Evolutionary conservation across 2,113 vertebrate species (phyloP), one percentile per base, ranked within the genome.

Genomic region (Antechinus flavipes): DNA sequence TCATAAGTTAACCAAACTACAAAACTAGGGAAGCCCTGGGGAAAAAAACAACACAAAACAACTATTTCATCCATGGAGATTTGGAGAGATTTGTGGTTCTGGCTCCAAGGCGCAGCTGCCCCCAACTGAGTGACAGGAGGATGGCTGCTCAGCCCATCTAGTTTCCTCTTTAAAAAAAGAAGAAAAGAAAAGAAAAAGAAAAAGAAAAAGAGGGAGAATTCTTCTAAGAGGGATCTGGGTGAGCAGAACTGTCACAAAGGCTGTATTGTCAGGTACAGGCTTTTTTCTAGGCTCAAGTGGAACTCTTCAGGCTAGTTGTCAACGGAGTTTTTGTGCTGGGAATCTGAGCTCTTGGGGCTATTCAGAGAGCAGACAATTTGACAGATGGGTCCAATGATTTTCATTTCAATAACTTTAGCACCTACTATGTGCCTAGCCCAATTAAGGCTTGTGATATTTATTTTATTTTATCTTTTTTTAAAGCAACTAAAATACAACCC

Each of bases 321-420:
- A 98, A 84, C 68, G 7, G 68, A 96, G 89, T 96, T 96, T 92
- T 94, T 68, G 94, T 95, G 95, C 90, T 56, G 47, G 56, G 50
- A 52, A 19, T 91, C 42, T 42, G 1, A 95, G 91, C 91, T 89
- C 56, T 89, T 96, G 89, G 52, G 55, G 0, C 25, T 94, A 58
- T 12, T 58, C 76, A 47, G 55, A 89, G n/a, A 93, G 84, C 19
- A 50, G 49, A 22, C 47, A 27, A 3, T 52, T 25, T 94, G 76
- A 54, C n/a, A 92, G 55, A 23, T 89, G 30, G 76, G 89, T n/a
- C 90, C 91, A n/a, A 46, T 58, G 9, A 42, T 35, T 46, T 93
- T 84, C 46, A 89, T 94, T 95, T 96, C 90, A 89, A 30, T 93
- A 61, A 25, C 42, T 61, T 91, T 54, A 92, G 49, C 91, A 94